These are phyloP conservation scores for Zophobas morio DNA, from an alignment of 1,140 invertebrate genomes.

Conservation along the genomic window DNA sequence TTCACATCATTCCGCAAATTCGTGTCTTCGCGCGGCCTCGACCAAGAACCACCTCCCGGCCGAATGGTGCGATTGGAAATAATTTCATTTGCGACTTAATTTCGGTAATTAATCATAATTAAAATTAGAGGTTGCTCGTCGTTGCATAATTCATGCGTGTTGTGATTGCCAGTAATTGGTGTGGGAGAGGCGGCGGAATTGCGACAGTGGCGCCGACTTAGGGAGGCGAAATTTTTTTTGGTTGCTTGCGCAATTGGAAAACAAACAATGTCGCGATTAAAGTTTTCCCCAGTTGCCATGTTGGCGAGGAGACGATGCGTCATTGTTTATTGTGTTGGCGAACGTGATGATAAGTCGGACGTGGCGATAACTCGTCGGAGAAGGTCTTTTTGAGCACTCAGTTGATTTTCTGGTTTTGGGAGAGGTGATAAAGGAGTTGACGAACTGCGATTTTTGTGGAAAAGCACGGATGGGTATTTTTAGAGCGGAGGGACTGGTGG, in stretches of 20 bases:
- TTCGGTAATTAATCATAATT: slow-evolving; percentile 30
- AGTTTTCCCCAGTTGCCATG: slow-evolving; percentile 1
- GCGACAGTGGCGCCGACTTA: slow-evolving; percentile 15
- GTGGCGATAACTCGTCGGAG: too few relatives aligned
- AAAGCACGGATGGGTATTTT: too few relatives aligned
- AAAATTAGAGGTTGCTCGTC: not conserved
- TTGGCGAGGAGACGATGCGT: slow-evolving; percentile 13
- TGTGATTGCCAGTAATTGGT: not conserved
- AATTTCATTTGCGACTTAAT: slow-evolving; percentile 6
- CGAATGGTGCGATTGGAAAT: not conserved
- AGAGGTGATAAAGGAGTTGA: too few relatives aligned
- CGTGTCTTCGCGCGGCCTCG: not conserved
- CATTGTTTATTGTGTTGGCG: slow-evolving; percentile 12
- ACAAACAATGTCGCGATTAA: not conserved
- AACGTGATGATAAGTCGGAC: not conserved
- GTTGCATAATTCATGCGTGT: slow-evolving; percentile 20
- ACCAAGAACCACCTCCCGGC: not conserved
- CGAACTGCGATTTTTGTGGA: too few relatives aligned
- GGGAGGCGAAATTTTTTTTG: slow-evolving; percentile 2
- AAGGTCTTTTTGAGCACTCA: too few relatives aligned
- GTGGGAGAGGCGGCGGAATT: not conserved
- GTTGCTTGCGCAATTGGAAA: not conserved
- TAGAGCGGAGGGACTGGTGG: too few relatives aligned
- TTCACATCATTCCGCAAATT: slow-evolving; percentile 20
- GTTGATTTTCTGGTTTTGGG: too few relatives aligned